These are phyloP conservation scores for Scaptodrosophila lebanonensis DNA, from an alignment of 1,140 invertebrate species.

Conservation along the genomic window DNA sequence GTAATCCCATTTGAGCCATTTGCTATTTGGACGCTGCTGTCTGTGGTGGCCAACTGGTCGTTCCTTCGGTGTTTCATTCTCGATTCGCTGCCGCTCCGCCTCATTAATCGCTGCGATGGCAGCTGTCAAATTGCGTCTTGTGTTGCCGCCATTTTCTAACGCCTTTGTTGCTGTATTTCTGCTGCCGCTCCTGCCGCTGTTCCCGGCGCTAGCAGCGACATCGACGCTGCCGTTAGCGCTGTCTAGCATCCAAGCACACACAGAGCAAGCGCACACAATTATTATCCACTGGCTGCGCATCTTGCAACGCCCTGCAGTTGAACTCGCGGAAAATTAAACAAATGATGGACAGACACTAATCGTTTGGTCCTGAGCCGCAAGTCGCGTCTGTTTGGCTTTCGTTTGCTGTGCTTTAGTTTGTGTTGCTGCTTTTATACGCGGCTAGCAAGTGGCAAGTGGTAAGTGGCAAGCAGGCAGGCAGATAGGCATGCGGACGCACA, in stretches of 20 bases:
- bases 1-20: constrained; percentile 33
- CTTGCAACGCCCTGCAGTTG: constrained; percentile 5
- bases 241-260: constrained; percentile 1
- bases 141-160: neutral
- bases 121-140: constrained; percentile 11
- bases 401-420: constrained; percentile 13
- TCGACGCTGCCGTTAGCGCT: neutral
- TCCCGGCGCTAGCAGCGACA: neutral
- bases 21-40: constrained; percentile 41
- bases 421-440: neutral
- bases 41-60: neutral
- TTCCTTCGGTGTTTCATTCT: neutral
- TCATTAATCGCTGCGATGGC: constrained; percentile 40
- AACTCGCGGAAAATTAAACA: too few relatives aligned
- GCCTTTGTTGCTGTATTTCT: neutral
- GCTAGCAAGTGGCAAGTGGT: neutral
- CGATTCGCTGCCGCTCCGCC: constrained; percentile 26
- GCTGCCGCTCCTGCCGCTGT: neutral
- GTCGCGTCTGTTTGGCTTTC: constrained; percentile 11
- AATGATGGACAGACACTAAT: too few relatives aligned
- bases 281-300: constrained; percentile 29
- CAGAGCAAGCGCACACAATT: neutral
- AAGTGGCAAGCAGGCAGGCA: neutral
- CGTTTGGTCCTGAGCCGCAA: constrained; percentile 21
- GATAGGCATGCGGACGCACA: too few relatives aligned